These are phyloP conservation scores for Cepphus grylle DNA, from an alignment of 2,113 vertebrate species.

Conservation along the genomic window DNA sequence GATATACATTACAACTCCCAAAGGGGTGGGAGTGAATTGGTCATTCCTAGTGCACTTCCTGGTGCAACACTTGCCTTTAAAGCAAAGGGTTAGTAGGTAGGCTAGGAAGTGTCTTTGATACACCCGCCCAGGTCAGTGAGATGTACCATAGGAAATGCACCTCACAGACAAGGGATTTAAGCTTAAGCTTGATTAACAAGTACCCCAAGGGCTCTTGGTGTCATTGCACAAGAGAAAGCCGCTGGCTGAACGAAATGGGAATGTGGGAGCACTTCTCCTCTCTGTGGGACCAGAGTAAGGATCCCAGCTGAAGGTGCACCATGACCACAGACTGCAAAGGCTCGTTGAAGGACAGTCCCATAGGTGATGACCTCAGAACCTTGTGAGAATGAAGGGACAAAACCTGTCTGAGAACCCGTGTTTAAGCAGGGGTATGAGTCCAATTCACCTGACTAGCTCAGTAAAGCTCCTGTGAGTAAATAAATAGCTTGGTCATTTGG, in stretches of 20 bases:
- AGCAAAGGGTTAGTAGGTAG: not conserved
- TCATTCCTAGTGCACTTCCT: not conserved
- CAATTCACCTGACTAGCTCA: not conserved
- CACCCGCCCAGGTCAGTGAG: not conserved
- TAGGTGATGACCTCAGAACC: not conserved
- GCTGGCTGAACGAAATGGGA: fast-evolving
- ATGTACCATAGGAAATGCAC: not conserved
- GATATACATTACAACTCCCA: not conserved
- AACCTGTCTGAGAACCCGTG: not conserved
- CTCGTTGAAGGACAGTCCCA: not conserved
- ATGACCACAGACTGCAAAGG: not conserved
- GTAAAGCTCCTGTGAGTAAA: not conserved
- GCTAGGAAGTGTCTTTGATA: not conserved
- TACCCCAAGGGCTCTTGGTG: not conserved
- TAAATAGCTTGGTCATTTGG: not conserved
- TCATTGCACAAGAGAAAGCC: not conserved
- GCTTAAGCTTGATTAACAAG: not conserved
- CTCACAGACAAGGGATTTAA: not conserved
- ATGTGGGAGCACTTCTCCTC: not conserved
- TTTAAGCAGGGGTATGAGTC: not conserved
- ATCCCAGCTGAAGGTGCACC: not conserved
- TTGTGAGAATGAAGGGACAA: not conserved
- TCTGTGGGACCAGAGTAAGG: fast-evolving
- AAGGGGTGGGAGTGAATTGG: not conserved
- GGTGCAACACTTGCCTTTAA: not conserved